Conservation (phyloP, 2,888 invertebrate species). For the Lepidochrysops patricia region DNA sequence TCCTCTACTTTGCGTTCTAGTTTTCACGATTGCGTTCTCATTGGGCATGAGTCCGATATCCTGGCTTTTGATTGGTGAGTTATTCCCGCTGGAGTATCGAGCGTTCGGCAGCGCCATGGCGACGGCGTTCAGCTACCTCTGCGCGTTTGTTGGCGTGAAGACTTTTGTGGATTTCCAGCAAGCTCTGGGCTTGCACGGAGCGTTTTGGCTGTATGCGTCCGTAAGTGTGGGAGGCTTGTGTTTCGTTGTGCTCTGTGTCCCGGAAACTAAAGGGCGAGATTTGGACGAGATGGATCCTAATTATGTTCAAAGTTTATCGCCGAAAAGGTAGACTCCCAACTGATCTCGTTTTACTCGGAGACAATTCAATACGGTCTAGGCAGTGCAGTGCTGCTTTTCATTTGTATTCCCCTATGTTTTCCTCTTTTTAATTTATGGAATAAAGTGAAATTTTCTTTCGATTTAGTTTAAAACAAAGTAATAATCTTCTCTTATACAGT, state of each 20-base stretch:
- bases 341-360: conserved; percentile 28
- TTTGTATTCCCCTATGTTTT: too few species aligned
- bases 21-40: conserved; percentile 90
- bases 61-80: conserved; percentile 87
- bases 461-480: too few species aligned
- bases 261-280: conserved; percentile 93
- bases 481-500: too few species aligned
- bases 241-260: conserved; percentile 89
- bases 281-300: conserved; percentile 90
- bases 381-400: too few species aligned
- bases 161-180: conserved; percentile 89
- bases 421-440: too few species aligned
- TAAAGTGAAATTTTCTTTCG: too few species aligned
- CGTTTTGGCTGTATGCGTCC: conserved; percentile 91
- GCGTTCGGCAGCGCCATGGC: conserved; percentile 92
- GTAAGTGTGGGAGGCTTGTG: conserved; percentile 87
- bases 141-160: conserved; percentile 90
- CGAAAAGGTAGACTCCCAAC: conserved; percentile 49
- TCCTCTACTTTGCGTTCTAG: conserved; percentile 85
- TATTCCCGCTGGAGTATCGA: conserved; percentile 87
- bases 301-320: conserved; percentile 69
- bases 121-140: conserved; percentile 89
- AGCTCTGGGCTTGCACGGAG: conserved; percentile 84
- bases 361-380: conserved; percentile 8
- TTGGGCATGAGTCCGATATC: conserved; percentile 91